These are phyloP conservation scores for Habrosyne pyritoides DNA, from an alignment of 2,888 invertebrate genomes.

Conservation along the genomic window DNA sequence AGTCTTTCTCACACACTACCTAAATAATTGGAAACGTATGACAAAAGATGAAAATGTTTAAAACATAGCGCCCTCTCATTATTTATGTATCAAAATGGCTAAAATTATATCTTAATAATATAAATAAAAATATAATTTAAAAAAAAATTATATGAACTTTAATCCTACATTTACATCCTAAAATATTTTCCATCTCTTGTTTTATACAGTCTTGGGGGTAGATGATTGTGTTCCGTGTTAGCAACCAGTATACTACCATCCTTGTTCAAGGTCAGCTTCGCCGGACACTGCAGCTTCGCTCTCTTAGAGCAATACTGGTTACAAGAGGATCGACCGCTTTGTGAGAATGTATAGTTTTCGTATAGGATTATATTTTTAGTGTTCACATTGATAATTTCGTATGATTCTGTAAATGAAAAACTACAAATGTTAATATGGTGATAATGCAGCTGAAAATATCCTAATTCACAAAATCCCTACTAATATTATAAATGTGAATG, in stretches of 20 bases:
- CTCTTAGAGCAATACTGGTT: neutral
- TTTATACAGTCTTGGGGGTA: conserved; percentile 16
- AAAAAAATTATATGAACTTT: neutral
- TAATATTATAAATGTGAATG: too few species aligned
- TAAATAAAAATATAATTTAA: too few species aligned
- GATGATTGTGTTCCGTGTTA: conserved; percentile 42
- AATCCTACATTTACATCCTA: neutral
- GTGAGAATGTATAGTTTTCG: neutral
- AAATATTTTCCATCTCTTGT: neutral
- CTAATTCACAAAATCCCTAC: too few species aligned
- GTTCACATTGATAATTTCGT: neutral
- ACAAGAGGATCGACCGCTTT: neutral
- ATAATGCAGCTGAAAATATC: too few species aligned
- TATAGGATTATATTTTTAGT: neutral
- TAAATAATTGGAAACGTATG: too few species aligned
- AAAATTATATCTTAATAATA: too few species aligned
- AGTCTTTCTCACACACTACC: too few species aligned
- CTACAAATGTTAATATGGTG: too few species aligned
- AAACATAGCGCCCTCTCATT: too few species aligned
- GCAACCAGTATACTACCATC: conserved; percentile 20
- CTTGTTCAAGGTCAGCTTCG: conserved; percentile 21
- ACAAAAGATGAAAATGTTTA: too few species aligned
- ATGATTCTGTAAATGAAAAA: neutral
- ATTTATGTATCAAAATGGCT: too few species aligned
- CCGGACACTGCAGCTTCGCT: conserved; percentile 17